Percentiles rank a stretch among this genome's conserved stretches.
phyloP scores from a whole-genome alignment of 2,888 invertebrate genomes.

The Amphipyra berbera region DNA sequence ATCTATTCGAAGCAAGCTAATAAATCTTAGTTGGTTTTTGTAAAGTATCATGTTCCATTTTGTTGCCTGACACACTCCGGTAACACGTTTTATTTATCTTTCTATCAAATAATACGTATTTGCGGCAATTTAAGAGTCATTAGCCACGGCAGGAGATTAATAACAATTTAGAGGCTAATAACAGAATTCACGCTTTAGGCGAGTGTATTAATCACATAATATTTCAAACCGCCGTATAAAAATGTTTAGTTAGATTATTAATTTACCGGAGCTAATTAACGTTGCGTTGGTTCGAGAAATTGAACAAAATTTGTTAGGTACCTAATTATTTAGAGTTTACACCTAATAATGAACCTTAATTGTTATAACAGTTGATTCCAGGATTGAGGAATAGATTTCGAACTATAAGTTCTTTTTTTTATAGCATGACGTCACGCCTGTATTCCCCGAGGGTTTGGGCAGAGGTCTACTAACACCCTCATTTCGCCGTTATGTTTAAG shows the following conservation, averaged over 20 bases:
- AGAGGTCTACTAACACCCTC: too few relatives aligned
- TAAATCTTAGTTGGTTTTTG: constrained; percentile 51
- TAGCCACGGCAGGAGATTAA: constrained; percentile 53
- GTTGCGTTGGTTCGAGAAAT: constrained; percentile 30
- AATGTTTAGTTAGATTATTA: constrained; percentile 33
- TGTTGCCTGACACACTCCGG: constrained; percentile 44
- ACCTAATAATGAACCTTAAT: neutral
- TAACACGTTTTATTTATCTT: constrained; percentile 56
- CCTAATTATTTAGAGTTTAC: neutral
- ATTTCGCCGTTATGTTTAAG: too few relatives aligned
- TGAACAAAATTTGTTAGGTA: constrained; percentile 16
- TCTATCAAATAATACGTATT: constrained; percentile 49
- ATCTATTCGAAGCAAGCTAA: constrained; percentile 44
- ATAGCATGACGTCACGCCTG: too few relatives aligned
- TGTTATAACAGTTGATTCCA: neutral
- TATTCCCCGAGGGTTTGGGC: too few relatives aligned
- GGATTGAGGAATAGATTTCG: neutral
- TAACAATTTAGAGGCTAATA: constrained; percentile 56
- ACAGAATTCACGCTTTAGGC: constrained; percentile 54
- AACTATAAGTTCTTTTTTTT: too few relatives aligned
- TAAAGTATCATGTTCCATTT: constrained; percentile 42
- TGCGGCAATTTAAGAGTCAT: constrained; percentile 61
- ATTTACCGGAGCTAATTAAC: constrained; percentile 32
- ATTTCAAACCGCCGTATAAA: constrained; percentile 33
- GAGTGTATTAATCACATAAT: constrained; percentile 42